A percentile compares a stretch with the other conserved stretches of the same genome.
Evolutionary conservation across 2,888 invertebrate species (phyloP).

Genomic region (Brachycybe producta): DNA sequence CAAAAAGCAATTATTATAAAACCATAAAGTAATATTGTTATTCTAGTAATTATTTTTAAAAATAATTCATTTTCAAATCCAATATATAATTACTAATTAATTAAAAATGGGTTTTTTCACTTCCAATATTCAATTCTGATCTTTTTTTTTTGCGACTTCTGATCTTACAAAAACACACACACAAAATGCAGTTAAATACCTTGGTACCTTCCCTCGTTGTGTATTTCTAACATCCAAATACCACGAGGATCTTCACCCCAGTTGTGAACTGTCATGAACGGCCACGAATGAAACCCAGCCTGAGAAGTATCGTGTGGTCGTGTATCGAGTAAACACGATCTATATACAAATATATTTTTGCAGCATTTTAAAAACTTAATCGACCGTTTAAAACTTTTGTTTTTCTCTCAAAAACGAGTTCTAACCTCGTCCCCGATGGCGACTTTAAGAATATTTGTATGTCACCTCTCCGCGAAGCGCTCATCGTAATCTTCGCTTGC

Average conservation of each 20-base stretch:
- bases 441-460: conserved; percentile 82
- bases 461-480: conserved; percentile 81
- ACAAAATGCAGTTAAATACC: conserved; percentile 44
- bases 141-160: too few relatives aligned
- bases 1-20: too few relatives aligned
- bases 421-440: conserved; percentile 58
- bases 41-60: too few relatives aligned
- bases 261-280: conserved; percentile 96
- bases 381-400: neutral
- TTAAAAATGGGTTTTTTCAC: too few relatives aligned
- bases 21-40: too few relatives aligned
- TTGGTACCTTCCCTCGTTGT: conserved; percentile 79
- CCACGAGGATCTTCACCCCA: conserved; percentile 96
- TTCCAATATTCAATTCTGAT: too few relatives aligned
- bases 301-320: conserved; percentile 78
- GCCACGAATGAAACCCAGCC: conserved; percentile 92
- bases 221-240: conserved; percentile 87
- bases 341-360: conserved; percentile 26
- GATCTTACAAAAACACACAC: neutral
- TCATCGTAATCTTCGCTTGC: conserved; percentile 80
- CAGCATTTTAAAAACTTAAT: neutral
- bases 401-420: neutral
- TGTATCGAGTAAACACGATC: conserved; percentile 78
- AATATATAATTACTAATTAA: too few relatives aligned
- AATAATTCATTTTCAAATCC: too few relatives aligned